phyloP scores from a whole-genome alignment of 2,797 vertebrate genomes.

The Hozukius guyotensis region DNA sequence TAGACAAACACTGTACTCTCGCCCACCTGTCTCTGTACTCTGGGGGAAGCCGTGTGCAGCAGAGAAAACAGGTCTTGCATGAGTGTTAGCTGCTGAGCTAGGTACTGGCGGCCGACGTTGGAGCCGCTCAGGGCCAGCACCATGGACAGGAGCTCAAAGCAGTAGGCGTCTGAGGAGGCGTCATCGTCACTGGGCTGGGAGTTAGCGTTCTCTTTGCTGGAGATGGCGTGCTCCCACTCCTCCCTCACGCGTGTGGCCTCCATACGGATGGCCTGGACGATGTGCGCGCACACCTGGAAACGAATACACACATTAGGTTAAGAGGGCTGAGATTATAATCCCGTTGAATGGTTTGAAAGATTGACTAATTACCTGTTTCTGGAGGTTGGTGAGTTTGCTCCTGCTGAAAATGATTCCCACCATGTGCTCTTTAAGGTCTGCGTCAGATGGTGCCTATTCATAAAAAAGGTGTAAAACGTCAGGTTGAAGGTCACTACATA shows the following conservation, averaged over 20 bases:
- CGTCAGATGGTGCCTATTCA: conserved; percentile 93
- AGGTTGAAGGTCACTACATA: background rate
- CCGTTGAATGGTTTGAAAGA: background rate
- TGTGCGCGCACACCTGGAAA: conserved; percentile 94
- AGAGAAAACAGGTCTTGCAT: conserved; percentile 98
- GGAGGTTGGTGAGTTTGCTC: conserved; percentile 98
- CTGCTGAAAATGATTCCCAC: conserved; percentile 99
- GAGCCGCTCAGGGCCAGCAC: conserved; percentile 97
- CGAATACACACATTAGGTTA: background rate
- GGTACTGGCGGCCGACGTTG: conserved; percentile 96
- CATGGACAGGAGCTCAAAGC: conserved; percentile 99
- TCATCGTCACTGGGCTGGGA: conserved; percentile 98
- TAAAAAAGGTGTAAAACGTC: conserved; percentile 10
- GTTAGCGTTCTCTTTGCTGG: conserved; percentile 99
- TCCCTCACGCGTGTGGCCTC: conserved; percentile 97
- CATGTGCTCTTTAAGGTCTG: conserved; percentile 99
- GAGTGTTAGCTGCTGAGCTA: conserved; percentile 97
- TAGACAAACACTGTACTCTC: background rate
- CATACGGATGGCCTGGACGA: conserved; percentile 99
- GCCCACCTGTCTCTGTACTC: conserved; percentile 97
- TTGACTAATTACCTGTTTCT: conserved; percentile 91
- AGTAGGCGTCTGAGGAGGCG: conserved; percentile 96
- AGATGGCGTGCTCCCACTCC: conserved; percentile 99
- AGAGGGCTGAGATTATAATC: background rate
- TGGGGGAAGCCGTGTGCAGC: conserved; percentile 96